Percentiles rank a stretch among this genome's conserved stretches.
Conservation (phyloP, 2,113 vertebrate genomes). For the Lasiurus borealis region DNA sequence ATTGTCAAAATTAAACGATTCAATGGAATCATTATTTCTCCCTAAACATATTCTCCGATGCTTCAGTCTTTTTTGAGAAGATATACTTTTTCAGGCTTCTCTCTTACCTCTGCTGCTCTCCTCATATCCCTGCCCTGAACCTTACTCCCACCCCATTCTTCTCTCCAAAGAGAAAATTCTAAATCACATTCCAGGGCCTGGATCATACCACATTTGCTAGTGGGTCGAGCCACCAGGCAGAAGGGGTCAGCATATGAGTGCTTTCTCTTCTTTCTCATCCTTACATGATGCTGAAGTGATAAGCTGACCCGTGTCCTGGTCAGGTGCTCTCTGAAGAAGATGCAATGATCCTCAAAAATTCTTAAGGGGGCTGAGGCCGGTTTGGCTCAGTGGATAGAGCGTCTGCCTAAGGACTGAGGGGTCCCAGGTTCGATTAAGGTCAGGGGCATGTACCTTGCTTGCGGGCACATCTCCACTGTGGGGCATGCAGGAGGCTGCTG, state of each 20-base stretch:
- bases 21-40: neutral
- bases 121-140: neutral
- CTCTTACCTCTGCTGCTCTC: neutral
- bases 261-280: neutral
- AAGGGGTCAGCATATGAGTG: neutral
- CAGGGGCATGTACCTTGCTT: too few relatives aligned
- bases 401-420: too few relatives aligned
- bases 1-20: constrained; percentile 27
- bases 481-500: too few relatives aligned
- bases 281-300: neutral
- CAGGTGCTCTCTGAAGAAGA: neutral
- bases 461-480: too few relatives aligned
- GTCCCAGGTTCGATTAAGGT: too few relatives aligned
- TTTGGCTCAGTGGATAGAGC: too few relatives aligned
- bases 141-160: neutral
- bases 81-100: neutral
- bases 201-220: neutral
- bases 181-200: neutral
- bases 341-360: neutral
- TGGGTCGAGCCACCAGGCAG: neutral
- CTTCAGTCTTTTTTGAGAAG: neutral
- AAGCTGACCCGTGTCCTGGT: neutral
- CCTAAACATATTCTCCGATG: neutral
- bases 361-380: too few relatives aligned
- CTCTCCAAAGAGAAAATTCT: neutral